Conservation (phyloP, 2,888 invertebrate genomes). For the Rapana venosa region DNA sequence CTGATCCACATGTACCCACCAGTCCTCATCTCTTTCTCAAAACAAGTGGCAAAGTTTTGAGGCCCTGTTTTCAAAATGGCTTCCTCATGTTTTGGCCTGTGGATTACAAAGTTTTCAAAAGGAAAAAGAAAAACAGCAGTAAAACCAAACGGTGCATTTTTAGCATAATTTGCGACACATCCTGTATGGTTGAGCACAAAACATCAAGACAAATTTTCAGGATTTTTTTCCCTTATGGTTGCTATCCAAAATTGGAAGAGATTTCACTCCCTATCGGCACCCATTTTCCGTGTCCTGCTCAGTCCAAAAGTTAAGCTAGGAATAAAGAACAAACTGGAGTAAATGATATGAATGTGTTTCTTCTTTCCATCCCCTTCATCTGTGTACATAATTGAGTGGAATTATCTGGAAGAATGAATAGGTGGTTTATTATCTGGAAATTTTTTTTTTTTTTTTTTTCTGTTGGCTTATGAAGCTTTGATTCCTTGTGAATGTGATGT, state of each 20-base stretch:
- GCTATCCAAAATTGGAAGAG: too few species aligned
- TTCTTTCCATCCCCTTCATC: conserved; percentile 7
- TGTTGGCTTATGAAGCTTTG: neutral
- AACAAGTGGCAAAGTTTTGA: neutral
- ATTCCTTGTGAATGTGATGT: conserved; percentile 17
- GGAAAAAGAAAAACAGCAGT: too few species aligned
- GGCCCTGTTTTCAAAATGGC: neutral
- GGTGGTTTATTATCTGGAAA: neutral
- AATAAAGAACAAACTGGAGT: neutral
- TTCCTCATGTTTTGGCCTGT: neutral
- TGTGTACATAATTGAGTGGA: conserved; percentile 28
- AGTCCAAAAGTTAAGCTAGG: neutral
- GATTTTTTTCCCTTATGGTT: too few species aligned
- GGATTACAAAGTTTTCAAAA: too few species aligned
- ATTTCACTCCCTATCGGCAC: too few species aligned
- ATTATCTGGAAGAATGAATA: conserved; percentile 34
- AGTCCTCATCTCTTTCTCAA: neutral
- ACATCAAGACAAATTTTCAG: too few species aligned
- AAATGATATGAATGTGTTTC: neutral
- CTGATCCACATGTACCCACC: neutral
- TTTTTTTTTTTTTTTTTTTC: neutral
- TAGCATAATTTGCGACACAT: too few species aligned
- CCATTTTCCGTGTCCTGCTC: too few species aligned
- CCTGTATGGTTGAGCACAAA: too few species aligned
- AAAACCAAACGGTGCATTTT: too few species aligned